These are phyloP conservation scores for Ptychoptera albimana DNA, from an alignment of 2,888 invertebrate genomes.

Conservation along the genomic window DNA sequence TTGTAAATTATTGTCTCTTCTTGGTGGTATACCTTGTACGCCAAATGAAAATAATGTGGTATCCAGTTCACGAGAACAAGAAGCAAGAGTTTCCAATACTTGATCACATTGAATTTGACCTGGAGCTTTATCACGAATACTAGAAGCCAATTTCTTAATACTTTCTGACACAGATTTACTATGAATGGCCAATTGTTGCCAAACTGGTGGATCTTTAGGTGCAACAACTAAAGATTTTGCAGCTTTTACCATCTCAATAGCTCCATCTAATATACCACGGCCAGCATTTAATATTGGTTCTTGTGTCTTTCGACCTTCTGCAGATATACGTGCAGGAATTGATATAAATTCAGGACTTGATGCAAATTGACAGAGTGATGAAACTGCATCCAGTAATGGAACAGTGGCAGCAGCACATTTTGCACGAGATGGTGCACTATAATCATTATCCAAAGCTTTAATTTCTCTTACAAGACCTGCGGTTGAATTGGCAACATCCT, in stretches of 20 bases:
- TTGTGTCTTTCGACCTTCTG: slow-evolving; percentile 67
- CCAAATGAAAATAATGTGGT: slow-evolving; percentile 76
- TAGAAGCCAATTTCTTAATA: slow-evolving; percentile 84
- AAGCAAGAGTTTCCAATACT: slow-evolving; percentile 60
- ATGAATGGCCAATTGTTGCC: slow-evolving; percentile 87
- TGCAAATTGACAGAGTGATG: slow-evolving; percentile 82
- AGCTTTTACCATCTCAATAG: slow-evolving; percentile 76
- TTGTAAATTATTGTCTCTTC: slow-evolving; percentile 54
- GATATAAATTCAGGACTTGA: slow-evolving; percentile 87
- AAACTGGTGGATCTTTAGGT: slow-evolving; percentile 82
- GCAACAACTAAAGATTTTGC: slow-evolving; percentile 78
- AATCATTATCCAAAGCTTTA: slow-evolving; percentile 74
- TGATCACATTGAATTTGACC: slow-evolving; percentile 88
- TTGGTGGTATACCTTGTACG: slow-evolving; percentile 55
- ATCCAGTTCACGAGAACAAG: slow-evolving; percentile 67
- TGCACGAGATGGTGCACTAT: slow-evolving; percentile 56
- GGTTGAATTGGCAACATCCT: slow-evolving; percentile 93
- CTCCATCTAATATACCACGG: slow-evolving; percentile 60
- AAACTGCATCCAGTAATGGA: slow-evolving; percentile 79
- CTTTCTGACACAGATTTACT: slow-evolving; percentile 93
- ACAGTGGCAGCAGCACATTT: slow-evolving; percentile 63
- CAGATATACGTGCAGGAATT: slow-evolving; percentile 80
- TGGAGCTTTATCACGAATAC: slow-evolving; percentile 87
- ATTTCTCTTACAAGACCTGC: slow-evolving; percentile 89
- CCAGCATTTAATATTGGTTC: slow-evolving; percentile 80